Evolutionary conservation across 2,797 vertebrate genomes (phyloP), one percentile per base, ranked within the genome.

Genomic region (Brachymystax lenok): DNA sequence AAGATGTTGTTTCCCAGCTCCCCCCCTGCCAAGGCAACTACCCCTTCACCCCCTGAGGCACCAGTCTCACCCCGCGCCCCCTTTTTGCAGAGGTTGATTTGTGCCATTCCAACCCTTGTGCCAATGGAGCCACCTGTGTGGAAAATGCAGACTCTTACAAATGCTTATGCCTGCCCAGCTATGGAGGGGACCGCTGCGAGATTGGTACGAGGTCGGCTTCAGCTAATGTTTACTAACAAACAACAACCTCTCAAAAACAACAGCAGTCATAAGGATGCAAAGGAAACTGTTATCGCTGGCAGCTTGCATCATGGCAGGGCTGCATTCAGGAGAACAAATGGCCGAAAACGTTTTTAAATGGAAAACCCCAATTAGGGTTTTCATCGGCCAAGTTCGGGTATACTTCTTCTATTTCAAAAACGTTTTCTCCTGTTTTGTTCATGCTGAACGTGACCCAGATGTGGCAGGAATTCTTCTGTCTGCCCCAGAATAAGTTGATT

Each of bases 81-180:
- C 98, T 94, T 98, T 95, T 98, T 98, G 93, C 97, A 99, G 98
- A 98, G 91, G 94, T 96, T 89, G 97, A 99, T 92, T 96, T 95
- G 93, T 99, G 98, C 96, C 91, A 95, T 88, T 91, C 97, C 95
- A 97, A 96, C 92, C 98, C 97, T 91, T 99, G 98, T 92, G 91
- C 94, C 96, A 99, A 98, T 84, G 98, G 98, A 97, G 98, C 96
- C 93, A 99, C 98, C 95, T 99, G 98, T 94, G 89, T 92, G 90
- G 97, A 98, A 90, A 95, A 92, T 84, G 94, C 93, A 93, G 94
- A 96, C 93, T 94, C 95, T 96, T 98, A 96, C 97, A 97, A 95
- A 97, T 99, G 98, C 96, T 98, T 99, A 96, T 99, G 98, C 96
- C 98, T 99, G 94, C 97, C 98, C 93, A 99, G 97, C 97, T 99